Evolutionary conservation across 2,888 invertebrate species (phyloP).

Genomic region (Phaonia tiefii): DNA sequence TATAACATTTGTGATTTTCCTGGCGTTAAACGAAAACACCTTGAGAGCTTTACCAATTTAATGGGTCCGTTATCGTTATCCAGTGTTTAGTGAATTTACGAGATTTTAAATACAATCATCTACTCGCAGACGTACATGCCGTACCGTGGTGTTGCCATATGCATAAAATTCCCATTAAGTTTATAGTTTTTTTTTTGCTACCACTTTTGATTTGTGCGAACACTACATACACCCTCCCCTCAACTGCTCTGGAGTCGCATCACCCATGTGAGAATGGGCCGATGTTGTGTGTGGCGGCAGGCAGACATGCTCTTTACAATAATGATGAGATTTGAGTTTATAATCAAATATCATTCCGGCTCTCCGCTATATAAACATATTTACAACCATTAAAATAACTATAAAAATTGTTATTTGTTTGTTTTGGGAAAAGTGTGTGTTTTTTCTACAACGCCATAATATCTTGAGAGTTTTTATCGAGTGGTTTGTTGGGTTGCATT

Average conservation of each 20-base stretch:
- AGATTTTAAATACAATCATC: constrained; percentile 59
- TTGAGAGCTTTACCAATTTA: constrained; percentile 36
- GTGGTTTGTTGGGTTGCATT: constrained; percentile 29
- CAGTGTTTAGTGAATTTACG: constrained; percentile 51
- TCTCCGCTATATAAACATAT: constrained; percentile 40
- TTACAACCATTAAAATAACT: constrained; percentile 52
- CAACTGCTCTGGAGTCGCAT: no score
- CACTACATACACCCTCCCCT: constrained; percentile 28
- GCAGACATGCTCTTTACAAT: constrained; percentile 22
- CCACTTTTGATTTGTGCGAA: constrained; percentile 51
- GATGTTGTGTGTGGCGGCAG: background rate
- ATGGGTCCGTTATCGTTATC: constrained; percentile 58
- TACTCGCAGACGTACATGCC: constrained; percentile 3
- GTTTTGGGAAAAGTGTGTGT: constrained; percentile 32
- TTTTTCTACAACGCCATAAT: background rate
- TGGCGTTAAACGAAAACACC: constrained; percentile 46
- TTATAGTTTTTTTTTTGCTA: constrained; percentile 55
- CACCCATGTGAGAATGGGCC: constrained; percentile 30
- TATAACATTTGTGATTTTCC: constrained; percentile 25
- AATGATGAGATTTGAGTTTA: constrained; percentile 58
- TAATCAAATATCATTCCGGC: constrained; percentile 54
- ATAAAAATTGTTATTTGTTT: constrained; percentile 45
- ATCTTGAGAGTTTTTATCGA: constrained; percentile 24
- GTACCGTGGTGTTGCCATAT: constrained; percentile 49
- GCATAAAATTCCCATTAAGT: constrained; percentile 60